phyloP scores from a whole-genome alignment of 2,888 invertebrate species.

The Parthenolecanium corni region DNA sequence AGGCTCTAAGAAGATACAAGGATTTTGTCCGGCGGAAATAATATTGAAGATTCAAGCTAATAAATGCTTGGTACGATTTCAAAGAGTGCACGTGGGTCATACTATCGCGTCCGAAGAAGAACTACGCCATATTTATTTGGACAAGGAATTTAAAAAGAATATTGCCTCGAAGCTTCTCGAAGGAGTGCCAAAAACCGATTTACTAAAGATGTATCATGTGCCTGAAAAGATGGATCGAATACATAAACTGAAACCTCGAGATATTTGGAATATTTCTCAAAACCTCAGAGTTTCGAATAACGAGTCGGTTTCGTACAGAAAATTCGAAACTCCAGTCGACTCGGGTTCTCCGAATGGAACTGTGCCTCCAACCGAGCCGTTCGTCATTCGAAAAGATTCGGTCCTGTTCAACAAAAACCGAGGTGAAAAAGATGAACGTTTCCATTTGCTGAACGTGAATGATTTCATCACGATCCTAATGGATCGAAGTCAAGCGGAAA shows the following conservation, averaged over 20 bases:
- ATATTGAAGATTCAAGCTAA: background rate
- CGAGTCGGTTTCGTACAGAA: background rate
- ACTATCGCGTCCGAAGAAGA: background rate
- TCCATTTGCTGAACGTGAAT: background rate
- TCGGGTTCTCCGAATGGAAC: background rate
- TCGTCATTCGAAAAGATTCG: conserved; percentile 3
- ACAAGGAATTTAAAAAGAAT: background rate
- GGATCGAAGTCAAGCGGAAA: conserved; percentile 6
- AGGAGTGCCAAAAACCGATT: background rate
- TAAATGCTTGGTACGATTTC: background rate
- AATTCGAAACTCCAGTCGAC: background rate
- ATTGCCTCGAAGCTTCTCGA: conserved; percentile 1
- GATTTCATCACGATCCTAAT: conserved; percentile 20
- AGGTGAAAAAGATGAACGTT: background rate
- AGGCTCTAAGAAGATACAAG: conserved; percentile 12
- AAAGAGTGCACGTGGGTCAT: conserved; percentile 11
- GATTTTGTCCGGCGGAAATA: conserved; percentile 7
- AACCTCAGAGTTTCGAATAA: background rate
- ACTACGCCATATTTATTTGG: conserved; percentile 4
- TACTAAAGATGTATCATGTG: background rate
- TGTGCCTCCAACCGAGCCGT: background rate
- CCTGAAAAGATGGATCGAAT: background rate
- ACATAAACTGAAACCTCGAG: background rate
- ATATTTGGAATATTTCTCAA: background rate
- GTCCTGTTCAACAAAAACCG: conserved; percentile 9